These are phyloP conservation scores for Isurus oxyrinchus DNA, from an alignment of 2,113 vertebrate species.

Conservation along the genomic window DNA sequence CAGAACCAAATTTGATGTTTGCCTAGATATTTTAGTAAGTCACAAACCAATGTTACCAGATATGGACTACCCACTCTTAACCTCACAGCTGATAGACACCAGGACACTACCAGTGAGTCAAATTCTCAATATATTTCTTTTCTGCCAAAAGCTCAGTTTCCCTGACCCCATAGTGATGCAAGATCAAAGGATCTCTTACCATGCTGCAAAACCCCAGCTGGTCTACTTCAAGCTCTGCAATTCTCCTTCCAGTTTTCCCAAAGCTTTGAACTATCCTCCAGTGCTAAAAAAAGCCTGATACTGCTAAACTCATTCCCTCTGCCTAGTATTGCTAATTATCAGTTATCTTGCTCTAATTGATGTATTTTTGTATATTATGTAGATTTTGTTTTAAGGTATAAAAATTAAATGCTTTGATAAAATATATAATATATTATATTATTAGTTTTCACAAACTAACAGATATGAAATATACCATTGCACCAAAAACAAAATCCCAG, in stretches of 20 bases:
- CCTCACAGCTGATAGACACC: not conserved
- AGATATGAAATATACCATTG: not conserved
- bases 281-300: not conserved
- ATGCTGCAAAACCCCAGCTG: not conserved
- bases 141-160: not conserved
- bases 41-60: not conserved
- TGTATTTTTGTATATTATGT: not conserved
- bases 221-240: not conserved
- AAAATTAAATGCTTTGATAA: not conserved
- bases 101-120: not conserved
- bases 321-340: not conserved
- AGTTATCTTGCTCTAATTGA: not conserved
- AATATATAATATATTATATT: not conserved
- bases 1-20: not conserved
- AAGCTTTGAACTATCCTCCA: not conserved
- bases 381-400: not conserved
- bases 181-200: not conserved
- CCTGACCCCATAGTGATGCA: not conserved
- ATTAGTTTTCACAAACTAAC: not conserved
- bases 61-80: not conserved
- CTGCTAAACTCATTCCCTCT: not conserved
- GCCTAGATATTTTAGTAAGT: not conserved
- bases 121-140: not conserved
- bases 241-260: not conserved
- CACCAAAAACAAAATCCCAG: not conserved